Base-by-base conservation (phyloP, 1,140 invertebrate genomes). In the Potamilus streckersoni region DNA sequence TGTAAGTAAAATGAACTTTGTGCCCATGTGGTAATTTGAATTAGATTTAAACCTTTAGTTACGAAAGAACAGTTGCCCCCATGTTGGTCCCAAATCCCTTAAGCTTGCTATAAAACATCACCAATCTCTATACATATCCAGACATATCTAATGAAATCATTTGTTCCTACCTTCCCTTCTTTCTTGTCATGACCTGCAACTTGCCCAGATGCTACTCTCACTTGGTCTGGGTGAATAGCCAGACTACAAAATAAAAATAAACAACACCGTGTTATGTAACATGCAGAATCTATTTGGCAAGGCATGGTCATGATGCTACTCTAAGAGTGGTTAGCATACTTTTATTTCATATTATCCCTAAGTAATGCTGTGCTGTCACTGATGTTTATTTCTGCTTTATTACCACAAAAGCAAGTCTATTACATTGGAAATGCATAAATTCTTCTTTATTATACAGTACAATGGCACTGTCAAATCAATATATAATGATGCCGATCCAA, bases 131-230 rank as follows among this genome's bases (percentile, higher is more conserved):
- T 8, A 49, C 38, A 49, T 49, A 49, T 11, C 38, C 38, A 49
- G 11, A 6, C 4, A 0, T 49, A 49, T 49, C 6, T 11, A 49
- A 49, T 0, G 38, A 49, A 49, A 49, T 49, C 4, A 49, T 49
- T 49, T 49, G 38, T 23, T 23, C 23, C 15, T 60, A 71, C 74
- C 74, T 76, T 65, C 27, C 74, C 74, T 17, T 76, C 74, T 16
- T 67, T 71, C 49, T 61, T 71, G 20, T 63, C 69, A 72, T 76
- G 74, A 38, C 74, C 74, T 19, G 69, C 62, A 13, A 71, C 74
- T 63, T 76, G 74, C 6, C 74, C 74, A 19, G 74, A 68, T 13
- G 74, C 74, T 56, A 76, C 23, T 20, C 59, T 76, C 13, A 67
- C 64, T n/a, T 65, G 61, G 38, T 76, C 69, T 14, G 69, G 69